Evolutionary conservation across 1,140 invertebrate species (phyloP), one percentile per base, ranked within the genome.

Genomic region (Agrilus planipennis): DNA sequence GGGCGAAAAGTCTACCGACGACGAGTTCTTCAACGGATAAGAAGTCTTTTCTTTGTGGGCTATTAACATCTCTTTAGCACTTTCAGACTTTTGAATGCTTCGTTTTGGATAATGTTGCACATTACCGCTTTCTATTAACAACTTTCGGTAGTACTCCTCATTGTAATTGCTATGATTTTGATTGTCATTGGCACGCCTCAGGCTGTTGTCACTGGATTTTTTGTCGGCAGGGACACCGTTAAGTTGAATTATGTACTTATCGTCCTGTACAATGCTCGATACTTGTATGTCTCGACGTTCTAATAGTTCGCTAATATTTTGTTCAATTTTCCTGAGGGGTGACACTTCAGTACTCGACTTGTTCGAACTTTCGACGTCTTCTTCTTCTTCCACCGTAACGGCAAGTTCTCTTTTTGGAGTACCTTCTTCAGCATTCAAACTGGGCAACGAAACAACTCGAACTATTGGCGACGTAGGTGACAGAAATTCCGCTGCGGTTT

Each of bases 401-500:
- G 60, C 63, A 27, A 70, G 45, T 52, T 70, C 67, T 7, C 64
- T 54, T 35, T 60, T 59, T 2, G 65, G 67, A 9, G 65, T 61
- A 12, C 58, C 58, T 22, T 70, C 66, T 32, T 77, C 72, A 15
- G 66, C 68, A 38, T 67, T 69, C 6, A 77, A 64, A 40, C 64
- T 72, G 5, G 77, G 77, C 31, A 80, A 55, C 0, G 79, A 81
- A 15, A 80, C 71, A 2, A 81, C 77, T 40, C 77, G 63, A 16
- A 79, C 70, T 43, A 82, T 50, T 14, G 51, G 53, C 35, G 50
- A 45, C 32, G 41, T 29, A 34, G 63, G 52, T 34, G 52, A 63
- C n/a, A 61, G 50, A 36, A 72, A 55, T 44, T 73, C 70, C 35
- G 60, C 60, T 1, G 69, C 63, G 20, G 64, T 67, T 55, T 72